A percentile compares a stretch with the other conserved stretches of the same genome.
Evolutionary conservation across 2,113 vertebrate species (phyloP).

Genomic region (Cairina moschata): DNA sequence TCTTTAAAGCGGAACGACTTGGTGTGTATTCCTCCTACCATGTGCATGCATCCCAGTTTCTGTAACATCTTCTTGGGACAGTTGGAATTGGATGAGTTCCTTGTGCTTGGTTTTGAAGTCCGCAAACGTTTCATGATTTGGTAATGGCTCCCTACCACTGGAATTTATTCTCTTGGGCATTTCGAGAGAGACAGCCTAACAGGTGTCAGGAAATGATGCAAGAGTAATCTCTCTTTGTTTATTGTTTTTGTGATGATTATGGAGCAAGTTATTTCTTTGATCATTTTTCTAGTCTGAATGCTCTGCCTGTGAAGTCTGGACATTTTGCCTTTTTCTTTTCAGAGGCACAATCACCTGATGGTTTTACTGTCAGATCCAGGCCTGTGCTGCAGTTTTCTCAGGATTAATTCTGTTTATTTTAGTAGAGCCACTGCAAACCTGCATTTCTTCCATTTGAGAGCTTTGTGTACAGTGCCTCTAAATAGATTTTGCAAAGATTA

Average conservation of each 20-base stretch:
- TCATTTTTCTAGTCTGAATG: not conserved
- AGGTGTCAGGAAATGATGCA: constrained; percentile 41
- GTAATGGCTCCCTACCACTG: not conserved
- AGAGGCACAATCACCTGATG: not conserved
- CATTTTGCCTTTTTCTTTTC: not conserved
- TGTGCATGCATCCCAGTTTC: not conserved
- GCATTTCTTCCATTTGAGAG: not conserved
- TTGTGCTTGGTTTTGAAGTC: not conserved
- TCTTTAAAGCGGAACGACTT: not conserved
- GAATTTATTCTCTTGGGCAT: not conserved
- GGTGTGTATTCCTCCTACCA: not conserved
- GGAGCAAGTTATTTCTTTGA: not conserved
- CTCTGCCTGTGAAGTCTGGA: not conserved
- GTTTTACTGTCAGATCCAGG: not conserved
- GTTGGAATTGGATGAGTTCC: not conserved
- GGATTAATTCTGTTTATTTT: not conserved
- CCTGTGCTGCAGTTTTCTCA: not conserved
- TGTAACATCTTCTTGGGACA: not conserved
- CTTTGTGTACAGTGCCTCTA: not conserved
- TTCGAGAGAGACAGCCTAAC: not conserved
- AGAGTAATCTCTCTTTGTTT: not conserved
- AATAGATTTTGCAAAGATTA: not conserved
- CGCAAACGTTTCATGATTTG: not conserved
- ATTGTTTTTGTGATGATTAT: not conserved
- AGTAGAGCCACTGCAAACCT: not conserved